These are phyloP conservation scores for Myotis lucifugus DNA, from an alignment of 2,113 vertebrate species.

Conservation along the genomic window DNA sequence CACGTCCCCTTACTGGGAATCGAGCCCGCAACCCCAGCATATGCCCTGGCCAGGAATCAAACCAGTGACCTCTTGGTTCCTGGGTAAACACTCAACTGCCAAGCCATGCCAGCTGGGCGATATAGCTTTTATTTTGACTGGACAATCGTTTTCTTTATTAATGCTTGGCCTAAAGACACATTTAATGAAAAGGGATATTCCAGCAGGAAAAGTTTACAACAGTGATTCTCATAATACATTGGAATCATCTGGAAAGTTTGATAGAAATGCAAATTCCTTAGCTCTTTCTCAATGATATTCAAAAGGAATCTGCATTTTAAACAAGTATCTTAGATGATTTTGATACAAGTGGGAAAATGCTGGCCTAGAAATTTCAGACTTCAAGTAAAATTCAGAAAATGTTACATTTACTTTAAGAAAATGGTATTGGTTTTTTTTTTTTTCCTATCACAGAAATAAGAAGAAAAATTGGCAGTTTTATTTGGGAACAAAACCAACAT, in stretches of 20 bases:
- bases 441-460: conserved; percentile 84
- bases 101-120: no score
- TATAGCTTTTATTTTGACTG: conserved; percentile 23
- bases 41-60: no score
- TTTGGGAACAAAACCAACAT: conserved; percentile 84
- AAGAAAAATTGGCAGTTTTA: conserved; percentile 84
- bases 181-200: conserved; percentile 2
- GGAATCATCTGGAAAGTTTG: neutral
- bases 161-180: neutral
- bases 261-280: conserved; percentile 50
- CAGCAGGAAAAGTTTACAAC: neutral
- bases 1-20: no score
- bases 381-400: conserved; percentile 44
- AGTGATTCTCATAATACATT: conserved; percentile 8
- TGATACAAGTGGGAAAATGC: neutral
- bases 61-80: no score
- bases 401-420: conserved; percentile 38
- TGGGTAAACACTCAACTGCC: no score
- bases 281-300: neutral
- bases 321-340: conserved; percentile 45
- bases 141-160: neutral
- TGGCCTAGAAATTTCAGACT: conserved; percentile 40
- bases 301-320: conserved; percentile 56
- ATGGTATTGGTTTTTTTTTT: conserved; percentile 25
- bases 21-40: no score